These are phyloP conservation scores for Enoplosus armatus DNA, from an alignment of 2,797 vertebrate species.

Conservation along the genomic window DNA sequence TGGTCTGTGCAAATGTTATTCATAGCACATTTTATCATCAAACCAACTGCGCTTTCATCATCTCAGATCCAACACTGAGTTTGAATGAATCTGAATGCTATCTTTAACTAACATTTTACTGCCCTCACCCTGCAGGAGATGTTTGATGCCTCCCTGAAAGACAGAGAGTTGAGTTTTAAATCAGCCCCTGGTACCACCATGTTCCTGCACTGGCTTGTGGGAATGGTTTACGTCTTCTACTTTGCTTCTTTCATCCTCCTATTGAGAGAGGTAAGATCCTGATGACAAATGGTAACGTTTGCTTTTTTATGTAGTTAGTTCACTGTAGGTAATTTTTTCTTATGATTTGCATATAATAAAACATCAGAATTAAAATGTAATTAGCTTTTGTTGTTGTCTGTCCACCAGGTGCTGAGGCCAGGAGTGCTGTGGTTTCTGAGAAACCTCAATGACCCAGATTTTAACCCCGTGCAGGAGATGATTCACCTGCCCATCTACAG, in stretches of 20 bases:
- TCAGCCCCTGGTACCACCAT: slow-evolving; percentile 98
- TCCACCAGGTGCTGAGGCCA: slow-evolving; percentile 93
- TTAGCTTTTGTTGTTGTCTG: not conserved
- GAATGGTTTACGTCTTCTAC: slow-evolving; percentile 99
- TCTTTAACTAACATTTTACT: not conserved
- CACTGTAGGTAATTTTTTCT: not conserved
- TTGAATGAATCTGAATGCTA: not conserved
- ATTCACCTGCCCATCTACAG: slow-evolving; percentile 99
- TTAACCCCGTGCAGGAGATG: slow-evolving; percentile 99
- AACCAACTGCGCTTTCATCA: not conserved
- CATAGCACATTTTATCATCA: slow-evolving; percentile 16
- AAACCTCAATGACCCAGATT: slow-evolving; percentile 99
- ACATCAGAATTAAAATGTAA: no score
- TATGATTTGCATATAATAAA: not conserved
- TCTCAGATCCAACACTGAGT: not conserved
- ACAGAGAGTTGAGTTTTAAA: slow-evolving; percentile 97
- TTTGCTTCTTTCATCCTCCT: slow-evolving; percentile 99
- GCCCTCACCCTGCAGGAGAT: slow-evolving; percentile 89
- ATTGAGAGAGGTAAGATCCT: slow-evolving; percentile 91
- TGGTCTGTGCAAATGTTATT: slow-evolving; percentile 11
- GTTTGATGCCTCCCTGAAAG: slow-evolving; percentile 98
- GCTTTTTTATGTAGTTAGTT: not conserved
- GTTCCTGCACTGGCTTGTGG: slow-evolving; percentile 99
- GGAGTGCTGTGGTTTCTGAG: slow-evolving; percentile 99
- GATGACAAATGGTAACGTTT: accelerated